Percentiles rank a stretch among this genome's conserved stretches.
Evolutionary conservation across 2,888 invertebrate species (phyloP).

Genomic region (Drosophila seclusa): DNA sequence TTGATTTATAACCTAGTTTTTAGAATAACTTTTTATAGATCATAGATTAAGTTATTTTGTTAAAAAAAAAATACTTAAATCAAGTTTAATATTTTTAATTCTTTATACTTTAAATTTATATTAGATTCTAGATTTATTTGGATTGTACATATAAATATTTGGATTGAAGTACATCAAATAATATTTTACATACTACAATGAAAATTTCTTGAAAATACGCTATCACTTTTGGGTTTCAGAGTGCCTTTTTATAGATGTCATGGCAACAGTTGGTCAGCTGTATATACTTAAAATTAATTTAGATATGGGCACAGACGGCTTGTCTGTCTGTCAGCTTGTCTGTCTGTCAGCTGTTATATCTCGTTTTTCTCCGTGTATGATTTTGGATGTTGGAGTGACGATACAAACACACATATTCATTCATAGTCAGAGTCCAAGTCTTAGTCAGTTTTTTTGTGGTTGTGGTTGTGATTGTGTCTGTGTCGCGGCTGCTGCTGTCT

Average conservation of each 20-base stretch:
- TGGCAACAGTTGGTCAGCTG: neutral
- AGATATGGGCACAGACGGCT: neutral
- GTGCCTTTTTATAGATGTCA: neutral
- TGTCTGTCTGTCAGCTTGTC: neutral
- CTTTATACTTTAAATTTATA: neutral
- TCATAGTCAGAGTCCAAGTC: slow-evolving; percentile 19
- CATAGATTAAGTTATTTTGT: neutral
- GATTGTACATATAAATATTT: neutral
- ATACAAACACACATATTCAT: neutral
- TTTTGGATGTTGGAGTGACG: slow-evolving; percentile 27
- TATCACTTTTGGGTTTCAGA: neutral
- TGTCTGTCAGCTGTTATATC: neutral
- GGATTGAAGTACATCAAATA: neutral
- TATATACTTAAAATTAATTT: neutral
- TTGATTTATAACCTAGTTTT: neutral
- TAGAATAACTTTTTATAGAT: neutral
- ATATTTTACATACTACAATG: neutral
- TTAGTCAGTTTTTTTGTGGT: slow-evolving; percentile 16
- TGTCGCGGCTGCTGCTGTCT: slow-evolving; percentile 43
- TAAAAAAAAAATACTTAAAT: neutral
- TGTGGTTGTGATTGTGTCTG: slow-evolving; percentile 31
- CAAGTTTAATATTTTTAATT: neutral
- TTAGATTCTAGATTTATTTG: neutral
- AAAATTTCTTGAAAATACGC: neutral
- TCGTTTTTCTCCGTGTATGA: slow-evolving; percentile 1